Base-by-base conservation (phyloP, 2,888 invertebrate species). In the Iselma pallidipennis region DNA sequence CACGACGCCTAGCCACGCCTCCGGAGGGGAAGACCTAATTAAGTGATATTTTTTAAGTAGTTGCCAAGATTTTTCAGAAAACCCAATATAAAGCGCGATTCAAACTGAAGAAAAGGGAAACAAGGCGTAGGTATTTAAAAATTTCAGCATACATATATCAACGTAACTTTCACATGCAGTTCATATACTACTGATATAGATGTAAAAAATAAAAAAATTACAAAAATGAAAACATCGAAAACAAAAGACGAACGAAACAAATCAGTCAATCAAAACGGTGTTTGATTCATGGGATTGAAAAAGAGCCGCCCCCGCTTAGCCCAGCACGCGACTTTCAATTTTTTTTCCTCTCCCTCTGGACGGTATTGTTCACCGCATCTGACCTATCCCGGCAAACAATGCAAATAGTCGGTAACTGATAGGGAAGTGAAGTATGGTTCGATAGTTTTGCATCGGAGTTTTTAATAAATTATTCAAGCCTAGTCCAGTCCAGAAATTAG, bases 31-130 rank as follows among this genome's bases (percentile, higher is more conserved):
- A 71, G 73, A 66, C 66, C 70, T 79, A 80, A 80, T 81, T 80
- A 81, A 81, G 81, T 78, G 76, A 69, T 74, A 79, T 78, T 80
- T 72, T 78, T 81, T 80, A 81, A 82, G 81, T 80, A 78, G 76
- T 74, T 73, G 74, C 77, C 76, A 82, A 82, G 82, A 82, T 81
- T 81, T 81, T 80, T 79, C 63, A 61, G 56, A 31, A 16, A 31
- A 12, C 31, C 23, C 50, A 54, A 57, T 26, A 42, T 51, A 12
- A 16, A 9, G 16, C 1, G 9, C 23, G 14, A 37, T n/a, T n/a
- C n/a, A n/a, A 37, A 28, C n/a, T 12, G 21, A 5, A 52, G 10
- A 16, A 37, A 37, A 16, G 14, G 16, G 2, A 37, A 16, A 37
- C 7, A 37, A 37, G 2, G 7, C n/a, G n/a, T n/a, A n/a, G 7